phyloP scores from a whole-genome alignment of 2,113 vertebrate genomes.

The Zosterops pallidus region DNA sequence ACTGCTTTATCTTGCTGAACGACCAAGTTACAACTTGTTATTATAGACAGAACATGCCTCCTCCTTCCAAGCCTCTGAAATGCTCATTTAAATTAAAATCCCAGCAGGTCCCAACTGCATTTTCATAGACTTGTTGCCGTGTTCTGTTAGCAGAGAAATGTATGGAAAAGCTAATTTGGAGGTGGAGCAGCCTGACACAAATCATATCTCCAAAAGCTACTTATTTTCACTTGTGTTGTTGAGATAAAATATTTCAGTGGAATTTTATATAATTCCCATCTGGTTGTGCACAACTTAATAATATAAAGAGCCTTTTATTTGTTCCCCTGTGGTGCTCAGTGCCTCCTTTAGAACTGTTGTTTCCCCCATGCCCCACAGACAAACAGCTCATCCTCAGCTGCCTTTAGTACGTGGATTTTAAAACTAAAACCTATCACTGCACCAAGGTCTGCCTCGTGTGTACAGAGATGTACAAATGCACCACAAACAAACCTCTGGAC shows the following conservation, averaged over 20 bases:
- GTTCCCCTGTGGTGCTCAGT: not conserved
- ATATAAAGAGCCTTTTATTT: not conserved
- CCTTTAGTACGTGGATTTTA: not conserved
- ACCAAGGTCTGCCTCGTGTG: not conserved
- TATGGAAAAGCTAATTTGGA: not conserved
- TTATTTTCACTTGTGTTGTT: not conserved
- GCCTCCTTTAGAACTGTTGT: not conserved
- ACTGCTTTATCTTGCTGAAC: not conserved
- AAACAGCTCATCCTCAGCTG: not conserved
- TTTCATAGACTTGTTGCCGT: not conserved
- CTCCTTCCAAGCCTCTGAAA: not conserved
- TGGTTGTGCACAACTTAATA: not conserved
- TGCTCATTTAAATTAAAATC: not conserved
- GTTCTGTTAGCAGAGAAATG: not conserved
- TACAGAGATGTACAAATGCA: fast-evolving
- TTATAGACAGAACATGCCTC: not conserved
- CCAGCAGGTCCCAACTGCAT: not conserved
- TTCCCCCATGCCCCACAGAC: fast-evolving
- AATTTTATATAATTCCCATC: not conserved
- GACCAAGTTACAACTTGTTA: not conserved
- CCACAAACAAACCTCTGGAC: not conserved
- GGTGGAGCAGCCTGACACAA: not conserved
- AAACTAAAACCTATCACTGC: not conserved
- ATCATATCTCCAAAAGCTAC: not conserved
- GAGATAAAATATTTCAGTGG: not conserved